Percentiles rank a stretch among this genome's conserved stretches.
Evolutionary conservation across 2,888 invertebrate species (phyloP).

Genomic region (Volucella zonaria): DNA sequence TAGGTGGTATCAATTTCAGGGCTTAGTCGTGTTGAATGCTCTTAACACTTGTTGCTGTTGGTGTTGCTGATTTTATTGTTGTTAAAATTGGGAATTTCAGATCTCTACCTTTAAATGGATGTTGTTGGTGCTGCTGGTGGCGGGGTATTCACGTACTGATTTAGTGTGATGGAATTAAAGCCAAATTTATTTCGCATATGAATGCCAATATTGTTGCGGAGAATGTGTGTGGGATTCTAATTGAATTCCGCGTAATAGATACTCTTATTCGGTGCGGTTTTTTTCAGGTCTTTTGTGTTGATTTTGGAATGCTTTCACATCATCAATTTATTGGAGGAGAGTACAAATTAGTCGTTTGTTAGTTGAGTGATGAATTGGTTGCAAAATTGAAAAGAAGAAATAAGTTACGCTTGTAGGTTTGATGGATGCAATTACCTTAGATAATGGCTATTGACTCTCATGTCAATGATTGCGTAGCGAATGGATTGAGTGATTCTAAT

Average conservation of each 20-base stretch:
- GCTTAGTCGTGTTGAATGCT: neutral
- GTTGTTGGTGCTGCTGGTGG: neutral
- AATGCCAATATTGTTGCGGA: slow-evolving; percentile 18
- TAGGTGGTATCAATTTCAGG: slow-evolving; percentile 25
- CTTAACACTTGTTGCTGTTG: slow-evolving; percentile 23
- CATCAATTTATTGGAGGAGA: slow-evolving; percentile 11
- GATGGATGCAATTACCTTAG: too few relatives aligned
- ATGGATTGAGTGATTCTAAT: too few relatives aligned
- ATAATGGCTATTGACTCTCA: too few relatives aligned
- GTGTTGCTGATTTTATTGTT: neutral
- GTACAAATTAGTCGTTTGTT: neutral
- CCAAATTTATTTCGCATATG: slow-evolving; percentile 20
- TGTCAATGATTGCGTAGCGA: too few relatives aligned
- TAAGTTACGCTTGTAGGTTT: too few relatives aligned
- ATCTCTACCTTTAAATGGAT: neutral
- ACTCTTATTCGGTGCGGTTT: neutral
- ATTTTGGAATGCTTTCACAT: slow-evolving; percentile 53
- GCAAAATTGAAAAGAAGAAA: neutral
- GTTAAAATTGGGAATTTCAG: neutral
- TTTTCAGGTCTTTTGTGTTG: neutral
- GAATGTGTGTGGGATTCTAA: slow-evolving; percentile 40
- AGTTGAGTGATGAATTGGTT: slow-evolving; percentile 5
- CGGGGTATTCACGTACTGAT: slow-evolving; percentile 4
- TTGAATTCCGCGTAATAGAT: slow-evolving; percentile 38
- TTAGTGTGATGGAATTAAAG: slow-evolving; percentile 36